phyloP scores from a whole-genome alignment of 1,140 invertebrate genomes.

The Bombus superbus region DNA sequence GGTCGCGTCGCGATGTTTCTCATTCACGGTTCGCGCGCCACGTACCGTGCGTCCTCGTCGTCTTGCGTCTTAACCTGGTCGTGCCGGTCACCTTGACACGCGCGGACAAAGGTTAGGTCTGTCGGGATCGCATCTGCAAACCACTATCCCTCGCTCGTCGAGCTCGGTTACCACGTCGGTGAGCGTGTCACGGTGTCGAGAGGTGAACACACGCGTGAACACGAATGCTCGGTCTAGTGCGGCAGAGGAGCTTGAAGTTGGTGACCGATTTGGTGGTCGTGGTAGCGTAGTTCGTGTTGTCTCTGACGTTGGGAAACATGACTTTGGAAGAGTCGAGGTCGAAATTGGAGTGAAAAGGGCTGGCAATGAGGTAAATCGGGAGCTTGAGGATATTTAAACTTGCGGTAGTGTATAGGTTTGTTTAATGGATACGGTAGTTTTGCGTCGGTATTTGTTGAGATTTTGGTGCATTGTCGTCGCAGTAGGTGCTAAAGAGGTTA shows the following conservation, averaged over 20 bases:
- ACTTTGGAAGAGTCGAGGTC: neutral
- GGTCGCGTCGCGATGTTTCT: constrained; percentile 6
- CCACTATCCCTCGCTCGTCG: neutral
- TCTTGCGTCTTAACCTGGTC: constrained; percentile 14
- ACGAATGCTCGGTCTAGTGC: neutral
- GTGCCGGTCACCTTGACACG: constrained; percentile 48
- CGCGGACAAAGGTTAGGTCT: constrained; percentile 33
- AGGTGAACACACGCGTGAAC: neutral
- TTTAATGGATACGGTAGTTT: neutral
- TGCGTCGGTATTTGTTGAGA: neutral
- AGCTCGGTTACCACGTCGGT: neutral
- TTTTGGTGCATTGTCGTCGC: neutral
- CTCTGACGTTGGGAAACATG: neutral
- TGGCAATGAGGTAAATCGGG: neutral
- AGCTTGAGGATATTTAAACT: neutral
- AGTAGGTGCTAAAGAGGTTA: neutral
- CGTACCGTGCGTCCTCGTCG: neutral
- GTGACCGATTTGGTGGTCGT: neutral
- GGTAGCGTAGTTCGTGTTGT: neutral
- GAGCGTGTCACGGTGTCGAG: neutral
- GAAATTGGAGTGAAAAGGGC: neutral
- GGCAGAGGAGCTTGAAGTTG: neutral
- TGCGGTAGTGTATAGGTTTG: too few species aligned
- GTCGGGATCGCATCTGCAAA: constrained; percentile 19
- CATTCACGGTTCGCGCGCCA: neutral